Conservation (phyloP, 2,888 invertebrate genomes). For the Syritta pipiens region DNA sequence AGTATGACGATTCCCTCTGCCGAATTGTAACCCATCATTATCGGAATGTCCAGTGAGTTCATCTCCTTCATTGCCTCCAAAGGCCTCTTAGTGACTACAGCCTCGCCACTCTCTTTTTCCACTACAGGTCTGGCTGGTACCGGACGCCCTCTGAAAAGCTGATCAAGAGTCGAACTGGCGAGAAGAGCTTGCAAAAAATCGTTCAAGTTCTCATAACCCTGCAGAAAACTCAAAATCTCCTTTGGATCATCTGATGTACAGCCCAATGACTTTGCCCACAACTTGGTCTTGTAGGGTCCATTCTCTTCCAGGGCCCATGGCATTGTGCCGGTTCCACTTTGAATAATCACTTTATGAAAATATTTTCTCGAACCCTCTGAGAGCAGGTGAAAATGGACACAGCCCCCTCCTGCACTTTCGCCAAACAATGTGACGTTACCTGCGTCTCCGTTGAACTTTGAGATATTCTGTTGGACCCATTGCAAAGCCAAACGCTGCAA, state of each 20-base stretch:
- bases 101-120: conserved; percentile 47
- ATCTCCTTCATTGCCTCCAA: conserved; percentile 78
- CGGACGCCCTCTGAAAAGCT: conserved; percentile 37
- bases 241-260: conserved; percentile 51
- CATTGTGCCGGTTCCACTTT: conserved; percentile 68
- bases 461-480: conserved; percentile 77
- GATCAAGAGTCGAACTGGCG: conserved; percentile 26
- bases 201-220: conserved; percentile 38
- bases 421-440: conserved; percentile 71
- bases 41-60: conserved; percentile 79
- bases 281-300: conserved; percentile 45
- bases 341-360: conserved; percentile 71
- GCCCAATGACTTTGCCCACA: conserved; percentile 68
- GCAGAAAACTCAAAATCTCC: conserved; percentile 63
- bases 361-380: conserved; percentile 67
- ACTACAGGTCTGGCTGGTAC: conserved; percentile 67
- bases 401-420: conserved; percentile 70
- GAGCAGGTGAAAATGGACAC: conserved; percentile 69
- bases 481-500: conserved; percentile 77
- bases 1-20: conserved; percentile 79
- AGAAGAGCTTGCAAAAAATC: conserved; percentile 46
- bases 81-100: conserved; percentile 73
- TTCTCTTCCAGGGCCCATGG: conserved; percentile 61
- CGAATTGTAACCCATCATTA: conserved; percentile 80
- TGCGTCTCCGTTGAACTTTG: conserved; percentile 78